Evolutionary conservation across 2,888 invertebrate genomes (phyloP).

Genomic region (Agrenia bidenticulata): DNA sequence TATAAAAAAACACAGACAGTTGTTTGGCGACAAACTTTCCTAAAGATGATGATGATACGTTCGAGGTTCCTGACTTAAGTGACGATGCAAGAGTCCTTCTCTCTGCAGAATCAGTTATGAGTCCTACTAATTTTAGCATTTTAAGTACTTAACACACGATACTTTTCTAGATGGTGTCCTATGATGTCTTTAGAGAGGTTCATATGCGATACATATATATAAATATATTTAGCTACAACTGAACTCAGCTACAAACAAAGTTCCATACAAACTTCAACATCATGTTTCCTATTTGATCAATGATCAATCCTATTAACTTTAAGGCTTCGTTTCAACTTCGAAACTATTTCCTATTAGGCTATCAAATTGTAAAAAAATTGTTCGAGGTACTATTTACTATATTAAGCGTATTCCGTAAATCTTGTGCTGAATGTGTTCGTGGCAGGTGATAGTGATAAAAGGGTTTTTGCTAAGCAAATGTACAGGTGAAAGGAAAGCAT

Average conservation of each 20-base stretch:
- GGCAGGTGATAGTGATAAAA: no score
- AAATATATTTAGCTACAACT: slow-evolving; percentile 14
- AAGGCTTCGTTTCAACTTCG: slow-evolving; percentile 10
- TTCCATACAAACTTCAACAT: slow-evolving; percentile 44
- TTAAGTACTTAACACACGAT: background rate
- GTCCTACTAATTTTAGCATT: slow-evolving; percentile 9
- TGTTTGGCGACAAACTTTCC: slow-evolving; percentile 18
- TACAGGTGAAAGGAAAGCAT: no score
- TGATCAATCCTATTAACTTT: slow-evolving; percentile 42
- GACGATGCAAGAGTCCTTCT: slow-evolving; percentile 22
- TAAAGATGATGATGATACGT: slow-evolving; percentile 22
- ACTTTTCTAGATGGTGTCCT: background rate
- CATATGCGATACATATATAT: background rate
- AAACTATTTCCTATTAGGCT: no score
- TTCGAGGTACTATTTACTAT: no score
- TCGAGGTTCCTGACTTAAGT: slow-evolving; percentile 29
- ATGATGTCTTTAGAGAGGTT: background rate
- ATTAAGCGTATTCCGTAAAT: no score
- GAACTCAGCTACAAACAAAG: slow-evolving; percentile 34
- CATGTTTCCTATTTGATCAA: slow-evolving; percentile 44
- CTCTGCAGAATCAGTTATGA: slow-evolving; percentile 33
- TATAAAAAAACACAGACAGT: slow-evolving; percentile 11
- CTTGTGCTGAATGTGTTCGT: no score
- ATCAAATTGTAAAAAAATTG: no score
- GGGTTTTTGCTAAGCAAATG: no score